These are phyloP conservation scores for Manis pentadactyla DNA, from an alignment of 2,797 vertebrate genomes.

Conservation along the genomic window DNA sequence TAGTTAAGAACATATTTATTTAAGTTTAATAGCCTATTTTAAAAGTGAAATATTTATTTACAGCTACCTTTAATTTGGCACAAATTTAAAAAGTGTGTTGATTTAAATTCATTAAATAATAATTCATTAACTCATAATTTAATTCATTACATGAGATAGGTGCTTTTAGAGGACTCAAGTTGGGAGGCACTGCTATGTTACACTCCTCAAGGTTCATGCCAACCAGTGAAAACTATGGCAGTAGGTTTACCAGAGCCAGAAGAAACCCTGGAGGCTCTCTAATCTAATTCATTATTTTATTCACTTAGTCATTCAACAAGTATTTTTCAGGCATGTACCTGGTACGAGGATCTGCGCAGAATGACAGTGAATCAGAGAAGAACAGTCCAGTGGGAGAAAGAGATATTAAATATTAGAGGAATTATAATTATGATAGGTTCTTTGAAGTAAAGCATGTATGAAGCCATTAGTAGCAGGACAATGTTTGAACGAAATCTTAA, in stretches of 20 bases:
- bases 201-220: not conserved
- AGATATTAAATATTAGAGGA: not conserved
- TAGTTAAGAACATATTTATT: not conserved
- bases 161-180: not conserved
- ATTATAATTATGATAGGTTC: not conserved
- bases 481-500: not conserved
- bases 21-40: not conserved
- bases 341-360: not conserved
- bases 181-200: not conserved
- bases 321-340: not conserved
- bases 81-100: not conserved
- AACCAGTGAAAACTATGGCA: not conserved
- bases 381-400: not conserved
- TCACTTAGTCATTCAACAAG: not conserved
- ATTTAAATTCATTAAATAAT: conserved; percentile 10
- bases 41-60: not conserved
- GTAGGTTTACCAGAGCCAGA: not conserved
- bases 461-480: not conserved
- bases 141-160: not conserved
- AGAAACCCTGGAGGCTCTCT: not conserved
- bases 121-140: not conserved
- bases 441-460: not conserved
- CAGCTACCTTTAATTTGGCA: not conserved
- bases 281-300: not conserved
- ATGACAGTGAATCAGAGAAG: not conserved